A percentile compares a stretch with the other conserved stretches of the same genome.
Evolutionary conservation across 2,888 invertebrate species (phyloP).

Genomic region (Catocala fraxini): DNA sequence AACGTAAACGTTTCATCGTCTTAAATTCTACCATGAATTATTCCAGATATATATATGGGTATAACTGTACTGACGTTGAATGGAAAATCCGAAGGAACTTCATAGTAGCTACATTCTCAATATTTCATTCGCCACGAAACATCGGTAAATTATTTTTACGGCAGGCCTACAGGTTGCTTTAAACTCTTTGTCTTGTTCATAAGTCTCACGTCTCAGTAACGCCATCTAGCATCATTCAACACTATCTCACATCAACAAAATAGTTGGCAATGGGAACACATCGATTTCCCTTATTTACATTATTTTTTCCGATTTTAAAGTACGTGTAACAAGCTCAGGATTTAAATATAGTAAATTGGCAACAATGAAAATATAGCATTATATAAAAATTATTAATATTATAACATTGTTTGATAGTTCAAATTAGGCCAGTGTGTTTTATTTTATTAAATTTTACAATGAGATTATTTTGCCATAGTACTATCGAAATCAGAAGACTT

Average conservation of each 20-base stretch:
- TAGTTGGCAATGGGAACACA: slow-evolving; percentile 34
- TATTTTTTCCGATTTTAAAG: slow-evolving; percentile 32
- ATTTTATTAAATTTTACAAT: not conserved
- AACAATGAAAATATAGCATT: slow-evolving; percentile 75
- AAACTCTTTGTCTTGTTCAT: too few relatives aligned
- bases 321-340: slow-evolving; percentile 56
- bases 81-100: too few relatives aligned
- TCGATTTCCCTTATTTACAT: slow-evolving; percentile 28
- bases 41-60: too few relatives aligned
- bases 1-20: too few relatives aligned
- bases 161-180: too few relatives aligned
- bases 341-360: slow-evolving; percentile 73
- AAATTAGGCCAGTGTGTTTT: slow-evolving; percentile 37
- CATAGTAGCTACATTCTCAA: too few relatives aligned
- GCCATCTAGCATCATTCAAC: slow-evolving; percentile 23
- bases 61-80: too few relatives aligned
- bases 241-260: slow-evolving; percentile 23
- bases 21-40: too few relatives aligned
- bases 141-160: too few relatives aligned
- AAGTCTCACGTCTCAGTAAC: slow-evolving; percentile 22
- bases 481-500: too few relatives aligned
- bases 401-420: slow-evolving; percentile 38
- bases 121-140: too few relatives aligned
- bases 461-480: too few relatives aligned
- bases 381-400: slow-evolving; percentile 55